Evolutionary conservation across 53 echinoderm and acorn worm genomes (phyloP).

Genomic region (Echinometra lucunter): DNA sequence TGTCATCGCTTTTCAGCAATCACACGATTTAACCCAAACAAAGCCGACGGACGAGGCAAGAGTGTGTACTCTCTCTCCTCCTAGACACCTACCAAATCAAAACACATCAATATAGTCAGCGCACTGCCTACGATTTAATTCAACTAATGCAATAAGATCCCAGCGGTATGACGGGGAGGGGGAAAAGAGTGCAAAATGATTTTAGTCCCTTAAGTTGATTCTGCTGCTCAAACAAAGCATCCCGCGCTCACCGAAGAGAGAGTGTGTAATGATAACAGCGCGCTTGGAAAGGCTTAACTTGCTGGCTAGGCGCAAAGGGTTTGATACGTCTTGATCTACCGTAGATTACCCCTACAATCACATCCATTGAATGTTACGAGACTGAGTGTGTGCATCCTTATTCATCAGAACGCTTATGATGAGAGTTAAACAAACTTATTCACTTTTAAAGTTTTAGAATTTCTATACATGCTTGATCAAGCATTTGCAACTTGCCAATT

Average conservation of each 20-base stretch:
- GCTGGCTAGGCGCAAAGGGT: neutral
- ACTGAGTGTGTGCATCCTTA: neutral
- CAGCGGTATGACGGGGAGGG: neutral
- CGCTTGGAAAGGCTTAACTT: neutral
- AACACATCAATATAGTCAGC: conserved; percentile 39
- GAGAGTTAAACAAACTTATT: neutral
- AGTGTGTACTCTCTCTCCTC: neutral
- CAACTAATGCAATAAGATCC: conserved; percentile 20
- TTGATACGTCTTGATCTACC: conserved; percentile 24
- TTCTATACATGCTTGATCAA: neutral
- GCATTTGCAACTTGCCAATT: conserved; percentile 7
- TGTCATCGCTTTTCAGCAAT: neutral
- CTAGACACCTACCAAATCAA: neutral
- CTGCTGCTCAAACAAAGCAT: conserved; percentile 4
- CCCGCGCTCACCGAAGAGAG: neutral
- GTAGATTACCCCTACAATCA: neutral
- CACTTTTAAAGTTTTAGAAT: neutral
- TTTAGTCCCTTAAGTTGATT: neutral
- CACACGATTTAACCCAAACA: conserved; percentile 29
- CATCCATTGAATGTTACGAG: neutral
- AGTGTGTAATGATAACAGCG: neutral
- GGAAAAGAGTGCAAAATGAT: neutral
- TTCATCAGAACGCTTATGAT: neutral
- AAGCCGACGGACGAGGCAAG: neutral
- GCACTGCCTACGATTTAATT: conserved; percentile 6